phyloP scores from a whole-genome alignment of 2,888 invertebrate genomes.

The Mesochorus sp. region DNA sequence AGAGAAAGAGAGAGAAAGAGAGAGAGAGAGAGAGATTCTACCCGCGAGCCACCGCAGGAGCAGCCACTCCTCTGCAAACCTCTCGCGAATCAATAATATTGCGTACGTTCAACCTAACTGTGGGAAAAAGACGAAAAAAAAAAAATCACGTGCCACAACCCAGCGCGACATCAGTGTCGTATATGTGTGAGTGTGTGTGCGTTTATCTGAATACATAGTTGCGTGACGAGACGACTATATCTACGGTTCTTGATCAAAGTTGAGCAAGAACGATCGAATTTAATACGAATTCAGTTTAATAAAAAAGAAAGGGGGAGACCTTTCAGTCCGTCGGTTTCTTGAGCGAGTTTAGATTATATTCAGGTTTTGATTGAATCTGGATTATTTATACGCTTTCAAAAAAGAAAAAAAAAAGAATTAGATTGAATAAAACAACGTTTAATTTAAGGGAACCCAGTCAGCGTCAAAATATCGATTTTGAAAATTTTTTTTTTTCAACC shows the following conservation, averaged over 20 bases:
- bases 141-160: constrained; percentile 22
- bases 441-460: no score
- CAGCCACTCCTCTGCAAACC: constrained; percentile 59
- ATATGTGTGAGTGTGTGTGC: neutral
- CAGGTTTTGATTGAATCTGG: no score
- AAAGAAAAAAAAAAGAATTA: no score
- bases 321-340: neutral
- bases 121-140: constrained; percentile 21
- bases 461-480: no score
- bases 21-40: constrained; percentile 5
- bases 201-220: neutral
- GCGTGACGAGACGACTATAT: constrained; percentile 8
- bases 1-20: neutral
- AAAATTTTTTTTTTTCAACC: no score
- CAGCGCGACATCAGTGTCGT: neutral
- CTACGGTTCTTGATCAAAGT: constrained; percentile 7
- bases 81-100: constrained; percentile 57
- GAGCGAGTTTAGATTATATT: no score
- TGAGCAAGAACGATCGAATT: neutral
- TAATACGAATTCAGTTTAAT: neutral
- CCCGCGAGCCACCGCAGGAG: constrained; percentile 30
- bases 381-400: no score
- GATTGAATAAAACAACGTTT: no score
- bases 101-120: constrained; percentile 54
- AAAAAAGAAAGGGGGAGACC: neutral